Conservation (phyloP, 2,888 invertebrate genomes). For the Hirtodrosophila histrioides region DNA sequence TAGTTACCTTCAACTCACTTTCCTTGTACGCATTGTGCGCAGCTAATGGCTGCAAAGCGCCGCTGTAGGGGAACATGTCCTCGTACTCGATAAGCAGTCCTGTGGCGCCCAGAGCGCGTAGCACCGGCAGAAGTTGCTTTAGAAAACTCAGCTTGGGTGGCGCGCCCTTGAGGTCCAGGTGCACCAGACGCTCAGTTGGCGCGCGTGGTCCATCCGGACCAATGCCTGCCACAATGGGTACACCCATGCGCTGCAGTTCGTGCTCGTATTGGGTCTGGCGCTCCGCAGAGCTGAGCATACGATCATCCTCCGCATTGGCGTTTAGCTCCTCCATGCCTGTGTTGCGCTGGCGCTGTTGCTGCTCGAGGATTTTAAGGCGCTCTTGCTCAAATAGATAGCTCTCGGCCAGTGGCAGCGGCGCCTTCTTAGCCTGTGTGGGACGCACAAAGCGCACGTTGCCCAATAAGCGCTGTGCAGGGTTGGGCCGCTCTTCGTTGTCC, state of each 20-base stretch:
- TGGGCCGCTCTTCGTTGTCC: slow-evolving; percentile 51
- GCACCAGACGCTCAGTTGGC: slow-evolving; percentile 87
- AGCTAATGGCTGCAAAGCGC: slow-evolving; percentile 85
- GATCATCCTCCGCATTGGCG: slow-evolving; percentile 80
- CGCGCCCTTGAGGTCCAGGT: slow-evolving; percentile 91
- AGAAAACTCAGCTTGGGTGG: slow-evolving; percentile 87
- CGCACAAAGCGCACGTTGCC: slow-evolving; percentile 80
- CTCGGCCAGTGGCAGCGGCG: slow-evolving; percentile 77
- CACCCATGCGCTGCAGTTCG: slow-evolving; percentile 84
- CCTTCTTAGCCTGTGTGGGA: slow-evolving; percentile 79
- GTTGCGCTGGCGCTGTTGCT: slow-evolving; percentile 84
- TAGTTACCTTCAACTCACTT: slow-evolving; percentile 80
- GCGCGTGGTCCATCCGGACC: slow-evolving; percentile 82
- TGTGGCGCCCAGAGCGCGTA: slow-evolving; percentile 88
- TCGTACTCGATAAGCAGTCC: slow-evolving; percentile 91
- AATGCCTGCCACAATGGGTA: slow-evolving; percentile 83
- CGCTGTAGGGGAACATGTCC: slow-evolving; percentile 92
- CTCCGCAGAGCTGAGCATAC: slow-evolving; percentile 82
- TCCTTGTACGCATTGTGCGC: slow-evolving; percentile 86
- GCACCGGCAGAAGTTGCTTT: slow-evolving; percentile 86
- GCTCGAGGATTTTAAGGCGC: slow-evolving; percentile 83
- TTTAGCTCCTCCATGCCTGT: slow-evolving; percentile 79
- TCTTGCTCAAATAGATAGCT: slow-evolving; percentile 84
- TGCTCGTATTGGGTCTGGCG: slow-evolving; percentile 83
- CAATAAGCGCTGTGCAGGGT: slow-evolving; percentile 38